Percentiles rank a stretch among this genome's conserved stretches.
phyloP scores from a whole-genome alignment of 2,888 invertebrate genomes.

The Pomacea canaliculata region DNA sequence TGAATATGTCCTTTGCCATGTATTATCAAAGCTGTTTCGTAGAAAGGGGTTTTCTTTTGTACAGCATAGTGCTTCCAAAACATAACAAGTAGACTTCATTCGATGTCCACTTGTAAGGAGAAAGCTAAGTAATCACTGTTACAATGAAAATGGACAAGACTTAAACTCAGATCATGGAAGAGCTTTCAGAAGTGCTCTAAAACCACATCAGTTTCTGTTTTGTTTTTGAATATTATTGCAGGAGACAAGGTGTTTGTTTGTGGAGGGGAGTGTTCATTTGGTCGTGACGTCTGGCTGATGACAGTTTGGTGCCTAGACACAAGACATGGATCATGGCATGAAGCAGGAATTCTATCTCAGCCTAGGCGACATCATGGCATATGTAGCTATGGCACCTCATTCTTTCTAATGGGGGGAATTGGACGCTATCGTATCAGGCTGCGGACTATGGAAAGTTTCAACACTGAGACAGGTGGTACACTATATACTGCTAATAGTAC shows the following conservation, averaged over 20 bases:
- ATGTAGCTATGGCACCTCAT: conserved; percentile 2
- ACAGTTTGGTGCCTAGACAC: conserved; percentile 21
- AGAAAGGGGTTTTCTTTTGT: too few species aligned
- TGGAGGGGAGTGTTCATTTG: conserved; percentile 8
- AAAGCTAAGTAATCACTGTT: too few species aligned
- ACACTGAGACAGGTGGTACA: conserved; percentile 2
- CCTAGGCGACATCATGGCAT: conserved; percentile 19
- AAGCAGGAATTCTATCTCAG: neutral
- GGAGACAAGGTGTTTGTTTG: conserved; percentile 16
- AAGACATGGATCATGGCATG: neutral
- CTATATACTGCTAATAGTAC: too few species aligned
- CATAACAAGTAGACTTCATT: too few species aligned
- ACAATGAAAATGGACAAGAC: too few species aligned
- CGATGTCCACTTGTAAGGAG: too few species aligned
- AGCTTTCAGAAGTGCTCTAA: too few species aligned
- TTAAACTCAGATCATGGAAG: too few species aligned
- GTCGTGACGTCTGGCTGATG: conserved; percentile 4
- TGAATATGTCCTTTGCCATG: too few species aligned
- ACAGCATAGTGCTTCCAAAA: too few species aligned
- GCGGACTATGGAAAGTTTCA: conserved; percentile 6
- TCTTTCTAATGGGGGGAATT: conserved; percentile 18
- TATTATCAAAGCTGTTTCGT: too few species aligned
- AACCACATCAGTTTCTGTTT: too few species aligned
- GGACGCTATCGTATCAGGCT: conserved; percentile 12
- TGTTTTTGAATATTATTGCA: neutral